Conservation (phyloP, 2,797 vertebrate genomes). For the Semaprochilodus insignis region DNA sequence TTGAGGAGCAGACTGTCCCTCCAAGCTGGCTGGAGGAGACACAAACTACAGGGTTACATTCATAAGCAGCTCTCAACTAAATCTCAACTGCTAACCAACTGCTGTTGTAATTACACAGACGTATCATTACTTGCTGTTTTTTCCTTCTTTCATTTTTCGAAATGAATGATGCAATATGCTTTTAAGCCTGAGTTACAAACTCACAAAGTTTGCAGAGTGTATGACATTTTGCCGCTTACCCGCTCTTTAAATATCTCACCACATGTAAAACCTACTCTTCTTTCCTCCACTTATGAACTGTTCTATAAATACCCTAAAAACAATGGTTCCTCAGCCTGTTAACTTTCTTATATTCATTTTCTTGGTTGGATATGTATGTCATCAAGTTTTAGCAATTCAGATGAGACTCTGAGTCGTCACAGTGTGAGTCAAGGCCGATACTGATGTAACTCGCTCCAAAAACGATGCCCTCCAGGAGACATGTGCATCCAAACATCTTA, state of each 20-base stretch:
- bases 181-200: too few relatives aligned
- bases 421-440: conserved; percentile 32
- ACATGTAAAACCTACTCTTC: too few relatives aligned
- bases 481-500: conserved; percentile 24
- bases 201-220: too few relatives aligned
- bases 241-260: too few relatives aligned
- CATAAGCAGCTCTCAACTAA: background rate
- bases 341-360: background rate
- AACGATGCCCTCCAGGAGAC: conserved; percentile 13
- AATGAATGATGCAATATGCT: too few relatives aligned
- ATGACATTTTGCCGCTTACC: too few relatives aligned
- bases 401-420: conserved; percentile 22
- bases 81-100: background rate
- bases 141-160: too few relatives aligned
- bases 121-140: too few relatives aligned
- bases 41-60: background rate
- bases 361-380: background rate
- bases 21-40: conserved; percentile 27
- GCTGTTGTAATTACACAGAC: background rate
- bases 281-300: too few relatives aligned
- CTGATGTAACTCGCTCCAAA: conserved; percentile 33
- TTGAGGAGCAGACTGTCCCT: conserved; percentile 45
- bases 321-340: too few relatives aligned
- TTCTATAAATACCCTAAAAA: too few relatives aligned
- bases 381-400: background rate